Evolutionary conservation across 2,888 invertebrate genomes (phyloP).

Genomic region (Hydropsyche betteni): DNA sequence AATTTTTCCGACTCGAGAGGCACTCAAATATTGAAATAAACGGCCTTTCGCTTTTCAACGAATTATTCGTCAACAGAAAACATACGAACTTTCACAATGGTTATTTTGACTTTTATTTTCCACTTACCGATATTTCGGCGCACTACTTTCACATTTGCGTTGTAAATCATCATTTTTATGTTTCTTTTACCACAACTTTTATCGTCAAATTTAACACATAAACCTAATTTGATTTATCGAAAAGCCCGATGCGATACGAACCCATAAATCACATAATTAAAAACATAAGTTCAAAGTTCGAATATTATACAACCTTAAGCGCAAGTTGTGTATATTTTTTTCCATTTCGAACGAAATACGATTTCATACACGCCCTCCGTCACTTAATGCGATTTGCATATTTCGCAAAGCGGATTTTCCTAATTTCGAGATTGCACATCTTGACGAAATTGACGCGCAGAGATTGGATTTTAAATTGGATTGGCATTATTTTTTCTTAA

Average conservation of each 20-base stretch:
- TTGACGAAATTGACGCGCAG: slow-evolving; percentile 29
- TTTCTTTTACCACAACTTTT: no score
- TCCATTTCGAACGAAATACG: slow-evolving; percentile 9
- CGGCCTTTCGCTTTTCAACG: not conserved
- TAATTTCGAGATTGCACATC: slow-evolving; percentile 30
- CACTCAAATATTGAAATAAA: slow-evolving; percentile 1
- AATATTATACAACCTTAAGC: not conserved
- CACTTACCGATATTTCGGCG: no score
- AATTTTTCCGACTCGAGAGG: not conserved
- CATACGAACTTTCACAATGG: not conserved
- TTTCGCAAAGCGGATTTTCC: slow-evolving; percentile 22
- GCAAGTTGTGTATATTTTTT: not conserved
- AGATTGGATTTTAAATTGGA: slow-evolving; percentile 50
- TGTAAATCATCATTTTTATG: no score
- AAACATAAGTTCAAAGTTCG: no score
- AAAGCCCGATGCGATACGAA: no score
- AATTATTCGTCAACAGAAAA: not conserved
- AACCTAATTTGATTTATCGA: no score
- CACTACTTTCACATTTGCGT: no score
- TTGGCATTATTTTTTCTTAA: slow-evolving; percentile 17
- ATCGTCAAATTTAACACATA: no score
- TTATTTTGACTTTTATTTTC: no score
- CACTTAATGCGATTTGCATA: slow-evolving; percentile 8
- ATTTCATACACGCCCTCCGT: not conserved
- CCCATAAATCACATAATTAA: no score